Evolutionary conservation across 2,888 invertebrate genomes (phyloP).

Genomic region (Oscheius sp.): DNA sequence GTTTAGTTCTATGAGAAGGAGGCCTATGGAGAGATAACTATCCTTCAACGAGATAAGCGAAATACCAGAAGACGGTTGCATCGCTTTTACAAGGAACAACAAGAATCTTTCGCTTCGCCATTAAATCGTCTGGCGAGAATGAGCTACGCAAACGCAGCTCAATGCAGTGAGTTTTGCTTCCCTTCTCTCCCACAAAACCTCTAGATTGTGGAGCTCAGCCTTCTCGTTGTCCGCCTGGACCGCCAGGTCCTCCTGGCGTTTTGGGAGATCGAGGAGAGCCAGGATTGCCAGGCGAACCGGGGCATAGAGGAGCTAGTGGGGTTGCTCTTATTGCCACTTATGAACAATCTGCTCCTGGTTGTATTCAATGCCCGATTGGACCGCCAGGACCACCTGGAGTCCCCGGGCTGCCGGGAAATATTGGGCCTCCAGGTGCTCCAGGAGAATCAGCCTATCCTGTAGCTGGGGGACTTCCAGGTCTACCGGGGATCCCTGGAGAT

Average conservation of each 20-base stretch:
- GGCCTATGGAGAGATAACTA: constrained; percentile 13
- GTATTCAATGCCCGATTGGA: constrained; percentile 22
- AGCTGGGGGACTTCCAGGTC: not conserved
- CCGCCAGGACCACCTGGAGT: constrained; percentile 21
- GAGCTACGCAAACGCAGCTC: not conserved
- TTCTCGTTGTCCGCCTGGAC: constrained; percentile 15
- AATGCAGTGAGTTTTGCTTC: constrained; percentile 1
- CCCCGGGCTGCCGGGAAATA: not conserved
- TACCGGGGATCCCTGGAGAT: not conserved
- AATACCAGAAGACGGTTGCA: not conserved
- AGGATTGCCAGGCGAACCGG: constrained; percentile 10
- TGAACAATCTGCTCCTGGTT: constrained; percentile 2
- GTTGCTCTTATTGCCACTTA: constrained; percentile 10
- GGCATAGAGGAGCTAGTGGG: constrained; percentile 14
- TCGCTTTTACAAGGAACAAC: not conserved
- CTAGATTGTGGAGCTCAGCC: constrained; percentile 21
- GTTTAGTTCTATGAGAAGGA: constrained; percentile 21
- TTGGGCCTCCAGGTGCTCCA: not conserved
- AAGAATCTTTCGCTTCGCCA: not conserved
- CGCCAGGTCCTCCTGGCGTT: constrained; percentile 12
- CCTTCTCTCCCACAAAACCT: too few species aligned
- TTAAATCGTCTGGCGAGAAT: not conserved
- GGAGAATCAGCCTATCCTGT: not conserved
- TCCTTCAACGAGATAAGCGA: constrained; percentile 8
- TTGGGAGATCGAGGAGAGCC: not conserved